These are phyloP conservation scores for Chaetogeoica ovagalla DNA, from an alignment of 2,888 invertebrate species.

Conservation along the genomic window DNA sequence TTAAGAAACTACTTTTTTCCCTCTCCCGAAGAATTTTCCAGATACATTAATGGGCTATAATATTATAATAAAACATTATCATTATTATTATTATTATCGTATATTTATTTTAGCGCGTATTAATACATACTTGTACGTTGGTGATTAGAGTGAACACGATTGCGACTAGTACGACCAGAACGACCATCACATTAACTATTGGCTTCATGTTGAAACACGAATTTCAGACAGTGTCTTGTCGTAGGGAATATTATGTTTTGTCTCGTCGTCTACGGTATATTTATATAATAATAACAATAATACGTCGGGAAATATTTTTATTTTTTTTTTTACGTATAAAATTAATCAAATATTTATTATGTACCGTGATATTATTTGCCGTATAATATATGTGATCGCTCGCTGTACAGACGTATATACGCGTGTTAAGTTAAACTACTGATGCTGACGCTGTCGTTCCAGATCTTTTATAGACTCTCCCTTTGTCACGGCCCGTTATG, in stretches of 20 bases:
- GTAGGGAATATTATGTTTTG: not conserved
- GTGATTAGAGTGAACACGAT: conserved; percentile 46
- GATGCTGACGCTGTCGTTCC: not conserved
- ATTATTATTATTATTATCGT: too few species aligned
- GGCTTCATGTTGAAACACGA: conserved; percentile 26
- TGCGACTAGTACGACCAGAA: conserved; percentile 21
- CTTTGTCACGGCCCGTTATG: conserved; percentile 47
- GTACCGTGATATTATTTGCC: too few species aligned
- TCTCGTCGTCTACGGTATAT: not conserved
- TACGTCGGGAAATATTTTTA: too few species aligned
- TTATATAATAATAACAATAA: too few species aligned
- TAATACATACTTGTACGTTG: conserved; percentile 37
- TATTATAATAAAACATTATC: too few species aligned
- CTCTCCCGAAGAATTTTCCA: too few species aligned
- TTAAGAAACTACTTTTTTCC: too few species aligned
- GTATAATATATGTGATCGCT: not conserved
- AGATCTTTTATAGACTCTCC: conserved; percentile 30
- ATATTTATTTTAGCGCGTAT: too few species aligned
- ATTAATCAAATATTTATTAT: too few species aligned
- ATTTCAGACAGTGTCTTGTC: conserved; percentile 3
- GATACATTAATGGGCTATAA: too few species aligned
- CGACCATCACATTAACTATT: conserved; percentile 29
- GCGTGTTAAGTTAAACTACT: not conserved
- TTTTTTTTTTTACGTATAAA: too few species aligned
- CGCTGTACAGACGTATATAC: too few species aligned